Conservation (phyloP, 2,113 vertebrate species). For the Pygoscelis adeliae region DNA sequence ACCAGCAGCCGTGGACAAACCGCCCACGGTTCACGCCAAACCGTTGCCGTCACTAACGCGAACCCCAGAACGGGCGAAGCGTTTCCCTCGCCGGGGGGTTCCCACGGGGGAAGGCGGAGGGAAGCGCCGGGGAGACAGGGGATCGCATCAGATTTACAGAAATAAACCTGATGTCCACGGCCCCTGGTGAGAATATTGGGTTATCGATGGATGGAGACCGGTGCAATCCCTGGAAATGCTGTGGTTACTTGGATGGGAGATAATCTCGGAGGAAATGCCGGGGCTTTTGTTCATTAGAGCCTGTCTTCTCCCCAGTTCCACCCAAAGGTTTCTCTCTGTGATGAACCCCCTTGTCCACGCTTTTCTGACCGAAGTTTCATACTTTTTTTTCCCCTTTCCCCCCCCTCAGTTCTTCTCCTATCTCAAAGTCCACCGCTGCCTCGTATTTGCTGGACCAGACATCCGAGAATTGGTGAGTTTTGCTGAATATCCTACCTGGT, state of each 20-base stretch:
- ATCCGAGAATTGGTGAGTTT: constrained; percentile 78
- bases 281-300: not conserved
- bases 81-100: not conserved
- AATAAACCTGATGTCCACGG: not conserved
- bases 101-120: not conserved
- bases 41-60: fast-evolving
- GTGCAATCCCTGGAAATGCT: not conserved
- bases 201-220: not conserved
- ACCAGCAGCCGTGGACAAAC: not conserved
- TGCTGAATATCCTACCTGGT: not conserved
- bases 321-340: not conserved
- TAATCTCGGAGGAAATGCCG: not conserved
- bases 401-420: constrained; percentile 66
- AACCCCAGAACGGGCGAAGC: not conserved
- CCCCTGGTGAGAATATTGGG: not conserved
- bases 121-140: not conserved
- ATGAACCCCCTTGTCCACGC: not conserved
- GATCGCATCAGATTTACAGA: fast-evolving
- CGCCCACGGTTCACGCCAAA: not conserved
- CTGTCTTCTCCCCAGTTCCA: not conserved
- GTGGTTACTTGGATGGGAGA: not conserved
- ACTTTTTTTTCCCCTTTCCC: not conserved
- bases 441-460: constrained; percentile 68
- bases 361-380: not conserved
- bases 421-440: constrained; percentile 63